Percentiles rank a stretch among this genome's conserved stretches.
Conservation (phyloP, 2,797 vertebrate genomes). For the Notamacropus eugenii region DNA sequence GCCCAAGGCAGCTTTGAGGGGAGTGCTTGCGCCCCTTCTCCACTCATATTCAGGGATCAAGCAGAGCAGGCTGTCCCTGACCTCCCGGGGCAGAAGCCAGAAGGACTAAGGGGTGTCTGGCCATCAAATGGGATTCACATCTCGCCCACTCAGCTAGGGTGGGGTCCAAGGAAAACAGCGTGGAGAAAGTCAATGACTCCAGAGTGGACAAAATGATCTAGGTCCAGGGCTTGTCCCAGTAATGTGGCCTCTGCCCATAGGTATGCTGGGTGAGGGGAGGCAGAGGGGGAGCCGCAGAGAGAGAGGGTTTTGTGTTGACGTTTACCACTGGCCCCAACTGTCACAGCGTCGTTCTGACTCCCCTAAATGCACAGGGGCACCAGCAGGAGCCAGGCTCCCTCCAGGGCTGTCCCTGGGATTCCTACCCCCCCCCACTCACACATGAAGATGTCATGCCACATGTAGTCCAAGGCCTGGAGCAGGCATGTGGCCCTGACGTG, state of each 20-base stretch:
- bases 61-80: slow-evolving; percentile 49
- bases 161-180: slow-evolving; percentile 80
- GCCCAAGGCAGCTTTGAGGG: background rate
- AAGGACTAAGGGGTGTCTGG: slow-evolving; percentile 74
- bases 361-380: too few species aligned
- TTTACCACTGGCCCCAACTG: slow-evolving; percentile 20
- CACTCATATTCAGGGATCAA: background rate
- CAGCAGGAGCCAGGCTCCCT: background rate
- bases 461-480: background rate
- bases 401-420: background rate
- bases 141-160: slow-evolving; percentile 69
- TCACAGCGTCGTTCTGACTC: accelerated
- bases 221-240: slow-evolving; percentile 80
- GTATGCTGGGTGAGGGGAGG: slow-evolving; percentile 76
- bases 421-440: too few species aligned
- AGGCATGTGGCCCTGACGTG: background rate
- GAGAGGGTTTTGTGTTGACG: slow-evolving; percentile 76
- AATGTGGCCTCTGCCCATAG: slow-evolving; percentile 83
- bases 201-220: slow-evolving; percentile 82
- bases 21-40: background rate
- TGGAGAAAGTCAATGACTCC: slow-evolving; percentile 80
- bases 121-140: slow-evolving; percentile 71
- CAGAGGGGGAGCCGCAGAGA: slow-evolving; percentile 66
- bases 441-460: background rate
- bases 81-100: slow-evolving; percentile 78